Evolutionary conservation across 2,888 invertebrate species (phyloP).

Genomic region (Tipula unca): DNA sequence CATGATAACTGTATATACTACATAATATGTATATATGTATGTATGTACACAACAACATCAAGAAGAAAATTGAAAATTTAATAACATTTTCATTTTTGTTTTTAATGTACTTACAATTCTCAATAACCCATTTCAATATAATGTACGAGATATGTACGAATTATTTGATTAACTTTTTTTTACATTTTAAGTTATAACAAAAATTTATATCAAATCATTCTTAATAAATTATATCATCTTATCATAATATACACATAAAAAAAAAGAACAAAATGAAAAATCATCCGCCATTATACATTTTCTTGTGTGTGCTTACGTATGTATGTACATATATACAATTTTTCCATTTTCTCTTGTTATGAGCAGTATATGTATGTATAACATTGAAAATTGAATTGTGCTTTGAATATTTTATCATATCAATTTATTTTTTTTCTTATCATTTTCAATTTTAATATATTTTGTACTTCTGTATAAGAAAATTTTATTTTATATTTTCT

Average conservation of each 20-base stretch:
- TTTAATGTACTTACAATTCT: constrained; percentile 14
- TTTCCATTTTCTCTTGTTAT: neutral
- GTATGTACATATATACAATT: neutral
- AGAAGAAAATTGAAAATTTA: neutral
- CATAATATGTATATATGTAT: too few relatives aligned
- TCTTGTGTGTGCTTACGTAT: neutral
- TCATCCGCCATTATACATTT: neutral
- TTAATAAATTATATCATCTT: neutral
- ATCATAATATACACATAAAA: neutral
- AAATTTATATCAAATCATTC: neutral
- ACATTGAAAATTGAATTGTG: constrained; percentile 4
- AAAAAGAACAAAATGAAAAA: neutral
- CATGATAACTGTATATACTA: neutral
- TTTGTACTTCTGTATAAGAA: neutral
- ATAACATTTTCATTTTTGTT: neutral
- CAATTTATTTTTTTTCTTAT: constrained; percentile 14
- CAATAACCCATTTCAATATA: neutral
- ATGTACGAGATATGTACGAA: neutral
- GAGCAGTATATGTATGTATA: neutral
- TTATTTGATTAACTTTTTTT: neutral
- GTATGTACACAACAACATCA: neutral
- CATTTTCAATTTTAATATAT: constrained; percentile 3
- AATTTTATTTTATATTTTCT: neutral
- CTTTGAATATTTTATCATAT: constrained; percentile 14
- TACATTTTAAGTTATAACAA: neutral